These are phyloP conservation scores for Rhynchomys soricoides DNA, from an alignment of 2,113 vertebrate species.

Conservation along the genomic window DNA sequence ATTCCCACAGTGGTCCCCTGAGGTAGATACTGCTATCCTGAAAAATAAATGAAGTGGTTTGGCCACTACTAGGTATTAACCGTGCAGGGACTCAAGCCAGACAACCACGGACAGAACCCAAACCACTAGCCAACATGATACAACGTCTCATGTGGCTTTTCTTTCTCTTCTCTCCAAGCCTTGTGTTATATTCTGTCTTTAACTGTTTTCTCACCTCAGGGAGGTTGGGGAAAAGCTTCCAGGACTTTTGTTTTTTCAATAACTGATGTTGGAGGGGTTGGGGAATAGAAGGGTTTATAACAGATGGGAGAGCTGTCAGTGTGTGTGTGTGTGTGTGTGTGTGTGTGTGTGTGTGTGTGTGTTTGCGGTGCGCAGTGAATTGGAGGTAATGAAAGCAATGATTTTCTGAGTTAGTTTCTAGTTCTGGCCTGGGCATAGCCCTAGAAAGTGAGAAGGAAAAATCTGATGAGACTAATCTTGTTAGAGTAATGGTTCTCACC, in stretches of 20 bases:
- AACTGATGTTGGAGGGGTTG: background rate
- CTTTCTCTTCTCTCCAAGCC: background rate
- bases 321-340: too few species aligned
- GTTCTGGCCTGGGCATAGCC: background rate
- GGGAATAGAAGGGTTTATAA: background rate
- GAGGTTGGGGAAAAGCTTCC: background rate
- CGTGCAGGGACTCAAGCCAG: background rate
- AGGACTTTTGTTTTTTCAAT: background rate
- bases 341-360: background rate
- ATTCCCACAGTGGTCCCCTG: background rate
- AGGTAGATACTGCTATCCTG: background rate
- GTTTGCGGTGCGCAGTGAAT: rapidly evolving
- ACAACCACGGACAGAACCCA: background rate
- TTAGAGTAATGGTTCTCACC: background rate
- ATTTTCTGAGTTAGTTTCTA: background rate
- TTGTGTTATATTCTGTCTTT: rapidly evolving
- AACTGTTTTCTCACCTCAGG: background rate
- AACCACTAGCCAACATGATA: background rate
- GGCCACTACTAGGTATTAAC: background rate
- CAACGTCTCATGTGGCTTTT: rapidly evolving
- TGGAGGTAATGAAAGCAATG: background rate
- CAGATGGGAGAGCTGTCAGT: rapidly evolving
- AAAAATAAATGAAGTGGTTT: background rate
- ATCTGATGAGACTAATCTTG: background rate
- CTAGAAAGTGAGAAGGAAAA: background rate